A percentile compares a stretch with the other conserved stretches of the same genome.
phyloP scores from a whole-genome alignment of 2,797 vertebrate genomes.

The Pogoniulus pusillus region DNA sequence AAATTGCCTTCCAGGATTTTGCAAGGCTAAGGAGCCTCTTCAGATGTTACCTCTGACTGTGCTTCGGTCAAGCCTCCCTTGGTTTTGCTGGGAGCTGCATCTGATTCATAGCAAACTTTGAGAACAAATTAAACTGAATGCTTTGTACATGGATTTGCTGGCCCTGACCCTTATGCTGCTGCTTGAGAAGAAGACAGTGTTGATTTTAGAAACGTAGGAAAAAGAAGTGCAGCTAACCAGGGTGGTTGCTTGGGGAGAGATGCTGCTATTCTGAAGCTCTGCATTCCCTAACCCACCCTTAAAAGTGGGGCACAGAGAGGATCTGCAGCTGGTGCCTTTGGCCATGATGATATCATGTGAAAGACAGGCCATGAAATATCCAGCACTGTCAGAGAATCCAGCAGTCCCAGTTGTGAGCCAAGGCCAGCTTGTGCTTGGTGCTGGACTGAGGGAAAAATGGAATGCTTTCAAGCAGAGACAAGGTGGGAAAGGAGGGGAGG shows the following conservation, averaged over 20 bases:
- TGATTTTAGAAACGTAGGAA: background rate
- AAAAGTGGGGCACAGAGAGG: background rate
- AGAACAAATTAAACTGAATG: constrained; percentile 30
- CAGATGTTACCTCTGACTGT: constrained; percentile 15
- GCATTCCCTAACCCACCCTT: background rate
- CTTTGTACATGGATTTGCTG: constrained; percentile 17
- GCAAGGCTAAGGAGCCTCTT: constrained; percentile 34
- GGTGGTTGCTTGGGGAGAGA: background rate
- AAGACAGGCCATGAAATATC: background rate
- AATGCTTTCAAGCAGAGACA: background rate
- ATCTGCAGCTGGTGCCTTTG: constrained; percentile 18
- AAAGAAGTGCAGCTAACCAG: background rate
- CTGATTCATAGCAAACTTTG: constrained; percentile 16
- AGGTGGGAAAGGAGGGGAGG: background rate
- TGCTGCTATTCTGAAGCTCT: background rate
- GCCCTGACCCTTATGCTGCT: background rate
- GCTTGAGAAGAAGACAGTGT: background rate
- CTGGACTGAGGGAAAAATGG: background rate
- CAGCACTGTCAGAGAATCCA: background rate
- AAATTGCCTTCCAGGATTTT: constrained; percentile 57
- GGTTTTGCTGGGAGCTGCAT: constrained; percentile 14
- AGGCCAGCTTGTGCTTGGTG: background rate
- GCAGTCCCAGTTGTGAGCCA: background rate
- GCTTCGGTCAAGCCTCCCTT: background rate
- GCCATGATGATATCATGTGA: background rate